Percentiles rank a stretch among this genome's conserved stretches.
These are phyloP conservation scores for Cladopsammia gracilis DNA, from an alignment of 64 coral and sea anemone species.

Conservation along the genomic window DNA sequence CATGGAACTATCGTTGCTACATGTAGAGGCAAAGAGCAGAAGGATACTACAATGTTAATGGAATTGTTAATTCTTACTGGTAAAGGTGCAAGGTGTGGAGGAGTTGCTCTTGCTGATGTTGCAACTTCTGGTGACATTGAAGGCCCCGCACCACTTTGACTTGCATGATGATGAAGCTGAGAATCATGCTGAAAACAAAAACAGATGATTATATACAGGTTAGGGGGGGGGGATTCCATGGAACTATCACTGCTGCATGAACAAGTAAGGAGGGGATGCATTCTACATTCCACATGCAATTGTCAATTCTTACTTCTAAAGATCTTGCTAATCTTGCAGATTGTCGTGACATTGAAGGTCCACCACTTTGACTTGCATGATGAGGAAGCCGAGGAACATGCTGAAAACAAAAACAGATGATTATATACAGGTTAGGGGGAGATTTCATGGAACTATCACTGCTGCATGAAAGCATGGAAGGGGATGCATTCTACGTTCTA, in stretches of 20 bases:
- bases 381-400: slow-evolving; percentile 75
- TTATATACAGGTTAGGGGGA: no score
- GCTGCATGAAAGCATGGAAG: no score
- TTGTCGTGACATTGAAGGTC: slow-evolving; percentile 68
- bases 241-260: no score
- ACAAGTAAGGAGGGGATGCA: no score
- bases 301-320: slow-evolving; percentile 67
- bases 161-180: slow-evolving; percentile 60
- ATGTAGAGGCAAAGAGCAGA: no score
- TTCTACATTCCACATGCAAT: no score
- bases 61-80: slow-evolving; percentile 56
- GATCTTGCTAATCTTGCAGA: slow-evolving; percentile 57
- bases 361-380: slow-evolving; percentile 47
- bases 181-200: slow-evolving; percentile 68
- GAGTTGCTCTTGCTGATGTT: slow-evolving; percentile 15
- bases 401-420: slow-evolving; percentile 4
- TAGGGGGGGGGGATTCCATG: no score
- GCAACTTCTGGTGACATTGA: slow-evolving; percentile 71
- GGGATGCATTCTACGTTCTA: no score
- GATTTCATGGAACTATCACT: no score
- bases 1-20: no score
- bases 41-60: no score
- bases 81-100: slow-evolving; percentile 35
- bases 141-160: slow-evolving; percentile 36
- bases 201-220: not conserved